These are phyloP conservation scores for Drosophila sechellia DNA, from an alignment of 1,140 invertebrate species.

Conservation along the genomic window DNA sequence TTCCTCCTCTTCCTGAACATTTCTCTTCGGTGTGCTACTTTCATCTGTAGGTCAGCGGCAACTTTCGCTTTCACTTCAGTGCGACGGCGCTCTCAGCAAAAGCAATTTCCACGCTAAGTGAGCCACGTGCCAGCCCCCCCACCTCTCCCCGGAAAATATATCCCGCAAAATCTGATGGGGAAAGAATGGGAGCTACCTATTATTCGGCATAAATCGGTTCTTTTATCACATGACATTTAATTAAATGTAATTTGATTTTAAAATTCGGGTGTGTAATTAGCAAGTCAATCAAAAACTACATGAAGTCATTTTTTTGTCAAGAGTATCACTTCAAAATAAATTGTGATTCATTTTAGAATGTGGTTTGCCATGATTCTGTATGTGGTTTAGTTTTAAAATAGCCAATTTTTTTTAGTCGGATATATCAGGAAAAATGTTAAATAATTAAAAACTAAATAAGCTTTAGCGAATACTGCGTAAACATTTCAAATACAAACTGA, in stretches of 20 bases:
- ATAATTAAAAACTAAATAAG: too few species aligned
- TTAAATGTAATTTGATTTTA: conserved; percentile 45
- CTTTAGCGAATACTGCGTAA: too few species aligned
- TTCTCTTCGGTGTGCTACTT: conserved; percentile 52
- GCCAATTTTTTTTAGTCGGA: too few species aligned
- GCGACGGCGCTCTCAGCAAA: conserved; percentile 50
- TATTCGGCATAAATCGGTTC: conserved; percentile 37
- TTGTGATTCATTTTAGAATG: too few species aligned
- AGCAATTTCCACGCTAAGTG: conserved; percentile 22
- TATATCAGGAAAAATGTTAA: too few species aligned
- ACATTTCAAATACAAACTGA: too few species aligned
- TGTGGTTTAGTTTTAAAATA: too few species aligned
- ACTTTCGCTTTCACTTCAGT: conserved; percentile 72
- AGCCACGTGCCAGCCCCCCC: conserved; percentile 12
- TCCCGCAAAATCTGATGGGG: not conserved
- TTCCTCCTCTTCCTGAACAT: not conserved
- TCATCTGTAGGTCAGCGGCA: conserved; percentile 52
- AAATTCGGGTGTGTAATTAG: conserved; percentile 33
- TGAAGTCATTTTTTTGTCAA: not conserved
- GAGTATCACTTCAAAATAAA: too few species aligned
- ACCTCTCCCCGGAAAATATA: not conserved
- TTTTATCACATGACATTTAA: conserved; percentile 47
- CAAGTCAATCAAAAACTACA: not conserved
- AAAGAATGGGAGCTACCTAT: not conserved
- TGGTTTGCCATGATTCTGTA: too few species aligned